Percentiles rank a stretch among this genome's conserved stretches.
Conservation (phyloP, 2,113 vertebrate species). For the Balaenoptera acutorostrata region DNA sequence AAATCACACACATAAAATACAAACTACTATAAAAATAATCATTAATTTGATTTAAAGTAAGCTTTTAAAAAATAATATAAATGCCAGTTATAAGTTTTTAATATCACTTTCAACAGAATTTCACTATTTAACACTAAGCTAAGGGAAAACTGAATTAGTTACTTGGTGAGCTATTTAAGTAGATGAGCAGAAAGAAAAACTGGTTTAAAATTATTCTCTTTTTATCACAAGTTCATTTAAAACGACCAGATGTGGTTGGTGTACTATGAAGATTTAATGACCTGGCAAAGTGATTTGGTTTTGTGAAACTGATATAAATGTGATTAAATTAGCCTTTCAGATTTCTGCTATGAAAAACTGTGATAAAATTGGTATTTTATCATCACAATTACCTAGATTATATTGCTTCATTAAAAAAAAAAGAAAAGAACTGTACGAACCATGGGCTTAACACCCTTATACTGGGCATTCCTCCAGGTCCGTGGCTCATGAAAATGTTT, state of each 20-base stretch:
- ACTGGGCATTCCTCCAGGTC: neutral
- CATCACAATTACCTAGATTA: neutral
- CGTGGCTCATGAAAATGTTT: neutral
- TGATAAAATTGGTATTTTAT: neutral
- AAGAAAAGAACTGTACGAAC: neutral
- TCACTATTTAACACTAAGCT: neutral
- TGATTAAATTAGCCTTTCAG: neutral
- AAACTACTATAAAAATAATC: conserved; percentile 38
- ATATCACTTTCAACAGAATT: neutral
- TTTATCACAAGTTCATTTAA: conserved; percentile 26
- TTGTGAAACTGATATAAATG: conserved; percentile 1
- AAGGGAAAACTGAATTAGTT: neutral
- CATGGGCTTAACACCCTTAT: neutral
- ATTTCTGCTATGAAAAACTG: neutral
- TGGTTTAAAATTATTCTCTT: conserved; percentile 1
- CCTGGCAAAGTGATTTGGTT: neutral
- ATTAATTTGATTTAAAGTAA: conserved; percentile 36
- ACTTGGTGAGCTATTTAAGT: conserved; percentile 1
- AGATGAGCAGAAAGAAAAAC: neutral
- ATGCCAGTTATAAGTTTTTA: conserved; percentile 12
- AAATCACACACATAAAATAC: conserved; percentile 54
- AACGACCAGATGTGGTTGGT: conserved; percentile 10
- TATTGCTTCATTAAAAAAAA: neutral
- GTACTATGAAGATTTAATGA: conserved; percentile 31
- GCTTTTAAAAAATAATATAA: conserved; percentile 27